Base-by-base conservation (phyloP, 1,140 invertebrate genomes). In the Cotesia typhae region DNA sequence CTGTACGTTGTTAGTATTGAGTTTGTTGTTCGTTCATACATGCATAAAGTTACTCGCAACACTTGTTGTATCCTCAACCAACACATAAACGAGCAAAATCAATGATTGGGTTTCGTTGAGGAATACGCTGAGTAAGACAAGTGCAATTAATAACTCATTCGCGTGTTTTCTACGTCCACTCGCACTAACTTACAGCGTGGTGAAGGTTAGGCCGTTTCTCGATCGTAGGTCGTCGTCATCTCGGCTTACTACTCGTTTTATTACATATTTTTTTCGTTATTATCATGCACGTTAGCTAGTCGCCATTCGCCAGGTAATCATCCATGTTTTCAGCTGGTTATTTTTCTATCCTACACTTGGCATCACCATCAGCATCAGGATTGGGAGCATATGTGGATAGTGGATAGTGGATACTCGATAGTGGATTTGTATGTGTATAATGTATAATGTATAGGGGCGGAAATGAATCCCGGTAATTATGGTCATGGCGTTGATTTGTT, bases 381-480 rank as follows among this genome's bases (percentile, higher is more conserved):
- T 28, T 28, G 28, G 28, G 14, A 35, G 55, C 55, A 59, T 17
- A 59, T 17, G 28, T 28, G 28, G 28, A 28, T 28, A 28, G 28
- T 28, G 28, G 28, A 28, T 28, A 28, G 28, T 28, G 28, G 28
- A 28, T 28, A 28, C 28, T 28, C 28, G 28, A 28, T 28, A 36
- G 52, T 37, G 66, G 14, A 12, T 10, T 7, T 10, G 57, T 60
- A 60, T 60, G 57, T 51, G 47, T 51, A 51, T 51, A 9, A 51
- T 51, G 12, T 55, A 20, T 28, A 59, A 51, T 51, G 12, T 55
- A 20, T 28, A 59, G 20, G 57, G 20, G 57, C 57, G 57, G 57
- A 59, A 59, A 59, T 59, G 57, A 59, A 59, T 59, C 14, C 20
- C 20, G 20, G 57, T 59, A 59, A 59, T 59, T 59, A 59, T 59